Evolutionary conservation across 2,888 invertebrate genomes (phyloP).

Genomic region (Lingula anatina): DNA sequence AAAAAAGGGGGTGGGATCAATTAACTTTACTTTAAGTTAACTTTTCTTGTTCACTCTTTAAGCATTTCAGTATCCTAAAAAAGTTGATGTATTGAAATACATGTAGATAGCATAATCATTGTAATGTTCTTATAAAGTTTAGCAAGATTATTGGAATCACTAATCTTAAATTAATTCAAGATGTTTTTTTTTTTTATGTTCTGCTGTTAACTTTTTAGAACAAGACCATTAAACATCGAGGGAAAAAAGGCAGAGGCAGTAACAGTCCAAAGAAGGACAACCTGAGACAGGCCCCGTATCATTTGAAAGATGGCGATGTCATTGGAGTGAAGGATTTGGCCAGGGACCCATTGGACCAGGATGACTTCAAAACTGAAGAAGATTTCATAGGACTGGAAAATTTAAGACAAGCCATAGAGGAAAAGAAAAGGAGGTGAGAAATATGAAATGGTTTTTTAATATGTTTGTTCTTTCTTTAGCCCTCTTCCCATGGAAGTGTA

Average conservation of each 20-base stretch:
- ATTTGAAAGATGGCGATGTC: slow-evolving; percentile 44
- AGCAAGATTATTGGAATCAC: no score
- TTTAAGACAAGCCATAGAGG: slow-evolving; percentile 25
- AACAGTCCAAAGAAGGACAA: slow-evolving; percentile 23
- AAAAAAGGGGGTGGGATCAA: no score
- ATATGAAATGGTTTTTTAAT: not conserved
- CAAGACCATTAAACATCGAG: slow-evolving; percentile 7
- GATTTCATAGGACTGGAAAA: slow-evolving; percentile 25
- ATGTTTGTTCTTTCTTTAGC: not conserved
- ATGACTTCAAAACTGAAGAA: slow-evolving; percentile 35
- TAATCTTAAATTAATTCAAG: no score
- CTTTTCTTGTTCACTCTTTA: no score
- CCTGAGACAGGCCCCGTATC: slow-evolving; percentile 39
- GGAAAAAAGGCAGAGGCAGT: slow-evolving; percentile 29
- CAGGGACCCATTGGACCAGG: slow-evolving; percentile 22
- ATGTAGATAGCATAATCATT: no score
- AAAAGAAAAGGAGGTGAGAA: slow-evolving; percentile 34
- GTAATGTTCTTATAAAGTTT: no score
- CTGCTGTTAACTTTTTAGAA: no score
- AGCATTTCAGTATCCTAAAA: no score
- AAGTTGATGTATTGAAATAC: no score
- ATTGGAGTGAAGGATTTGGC: slow-evolving; percentile 43
- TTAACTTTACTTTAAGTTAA: no score
- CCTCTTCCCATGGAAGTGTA: not conserved
- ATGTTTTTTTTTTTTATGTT: no score